Base-by-base conservation (phyloP, 2,797 vertebrate genomes). In the Pitangus sulphuratus region DNA sequence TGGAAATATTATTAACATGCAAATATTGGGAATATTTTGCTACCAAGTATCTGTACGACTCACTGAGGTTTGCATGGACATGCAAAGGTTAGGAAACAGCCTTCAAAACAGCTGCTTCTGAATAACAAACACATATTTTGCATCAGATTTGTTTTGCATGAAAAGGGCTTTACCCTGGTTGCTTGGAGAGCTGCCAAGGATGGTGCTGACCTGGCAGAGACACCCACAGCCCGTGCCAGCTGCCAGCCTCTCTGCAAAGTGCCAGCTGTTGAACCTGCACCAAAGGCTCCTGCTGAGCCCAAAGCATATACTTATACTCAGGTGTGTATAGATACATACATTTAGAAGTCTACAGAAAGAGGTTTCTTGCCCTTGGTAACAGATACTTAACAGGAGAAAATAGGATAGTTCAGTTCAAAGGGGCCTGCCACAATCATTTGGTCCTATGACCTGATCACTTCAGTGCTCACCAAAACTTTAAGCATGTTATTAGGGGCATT, bases 51-150 rank as follows among this genome's bases (percentile, higher is more conserved):
- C 48, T 0, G 2, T 21, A 28, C 13, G 26, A 7, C 35, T 84
- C 42, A 18, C 14, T 0, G 3, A 60, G 28, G 37, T 91, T 92
- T 96, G 89, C 96, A 83, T 83, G 82, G 78, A 20, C 56, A 64
- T 87, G 84, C 75, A 94, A 95, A 93, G 22, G 25, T 30, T 12
- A 50, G 66, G 78, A 89, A 94, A 22, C 40, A 53, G 65, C 61
- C 75, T 91, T 85, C 44, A 45, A 60, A 92, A 30, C 19, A 80
- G 13, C 64, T 87, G 48, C 51, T 78, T 90, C 68, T 89, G 88
- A 90, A 33, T 39, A 65, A 40, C 30, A 89, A 70, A 87, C 11
- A 4, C 3, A 1, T 13, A 4, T 57, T 90, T 96, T 96, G 26
- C 81, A 72, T 90, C 14, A 51, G 40, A 7, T 20, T 37, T 58